Percentiles rank a stretch among this genome's conserved stretches.
phyloP scores from a whole-genome alignment of 2,113 vertebrate genomes.

The Periophthalmus modestus region DNA sequence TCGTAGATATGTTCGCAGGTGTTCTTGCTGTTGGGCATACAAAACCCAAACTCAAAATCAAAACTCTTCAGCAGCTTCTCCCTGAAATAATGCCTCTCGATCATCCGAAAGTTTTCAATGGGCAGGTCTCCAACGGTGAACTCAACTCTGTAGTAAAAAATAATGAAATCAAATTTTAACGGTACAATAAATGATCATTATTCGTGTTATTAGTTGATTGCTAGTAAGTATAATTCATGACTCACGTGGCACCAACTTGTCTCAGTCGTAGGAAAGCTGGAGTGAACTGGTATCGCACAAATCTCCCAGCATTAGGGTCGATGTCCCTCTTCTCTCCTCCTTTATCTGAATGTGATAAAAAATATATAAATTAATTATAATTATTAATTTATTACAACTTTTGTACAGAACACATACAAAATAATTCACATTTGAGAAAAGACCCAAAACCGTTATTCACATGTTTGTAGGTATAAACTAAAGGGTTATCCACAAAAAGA shows the following conservation, averaged over 20 bases:
- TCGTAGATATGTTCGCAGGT: slow-evolving; percentile 98
- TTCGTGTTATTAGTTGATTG: background rate
- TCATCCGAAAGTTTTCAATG: slow-evolving; percentile 97
- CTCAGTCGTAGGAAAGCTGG: slow-evolving; percentile 93
- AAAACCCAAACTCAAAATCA: slow-evolving; percentile 98
- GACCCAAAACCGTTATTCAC: too few relatives aligned
- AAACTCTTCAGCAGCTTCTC: slow-evolving; percentile 95
- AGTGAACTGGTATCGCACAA: slow-evolving; percentile 96
- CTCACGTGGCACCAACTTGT: slow-evolving; percentile 98
- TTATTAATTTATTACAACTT: too few relatives aligned
- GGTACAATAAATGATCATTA: background rate
- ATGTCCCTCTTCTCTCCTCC: slow-evolving; percentile 84
- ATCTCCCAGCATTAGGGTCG: slow-evolving; percentile 91
- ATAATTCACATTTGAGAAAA: too few relatives aligned
- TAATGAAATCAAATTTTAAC: background rate
- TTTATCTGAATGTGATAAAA: slow-evolving; percentile 66
- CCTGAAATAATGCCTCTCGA: slow-evolving; percentile 96
- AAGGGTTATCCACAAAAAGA: too few relatives aligned
- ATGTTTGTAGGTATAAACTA: too few relatives aligned
- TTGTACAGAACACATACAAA: too few relatives aligned
- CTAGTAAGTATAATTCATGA: slow-evolving; percentile 33
- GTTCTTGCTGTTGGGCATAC: slow-evolving; percentile 98
- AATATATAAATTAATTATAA: background rate
- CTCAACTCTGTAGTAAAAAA: slow-evolving; percentile 82
- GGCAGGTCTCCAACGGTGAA: slow-evolving; percentile 95